Evolutionary conservation across 1,140 invertebrate species (phyloP).

Genomic region (Drosophila burlai): DNA sequence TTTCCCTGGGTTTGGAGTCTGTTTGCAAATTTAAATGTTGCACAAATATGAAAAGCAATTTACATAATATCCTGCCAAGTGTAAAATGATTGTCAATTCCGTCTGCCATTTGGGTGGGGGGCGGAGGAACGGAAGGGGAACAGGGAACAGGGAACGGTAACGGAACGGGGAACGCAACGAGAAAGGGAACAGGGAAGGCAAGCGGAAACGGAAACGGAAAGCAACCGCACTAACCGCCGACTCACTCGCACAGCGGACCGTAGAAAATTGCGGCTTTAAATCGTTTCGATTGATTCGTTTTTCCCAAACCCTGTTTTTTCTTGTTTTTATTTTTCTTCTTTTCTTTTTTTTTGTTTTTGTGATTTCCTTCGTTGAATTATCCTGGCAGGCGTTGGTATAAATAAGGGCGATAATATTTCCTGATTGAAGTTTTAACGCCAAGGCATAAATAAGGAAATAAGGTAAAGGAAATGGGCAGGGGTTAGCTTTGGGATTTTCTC

Average conservation of each 20-base stretch:
- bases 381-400: neutral
- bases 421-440: constrained; percentile 12
- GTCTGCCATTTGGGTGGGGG: constrained; percentile 40
- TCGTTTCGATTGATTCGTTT: constrained; percentile 21
- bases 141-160: neutral
- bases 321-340: neutral
- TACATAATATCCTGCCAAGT: constrained; percentile 83
- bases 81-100: constrained; percentile 83
- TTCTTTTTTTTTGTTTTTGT: neutral
- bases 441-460: constrained; percentile 8
- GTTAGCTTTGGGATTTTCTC: neutral
- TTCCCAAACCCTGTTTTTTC: neutral
- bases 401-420: constrained; percentile 16
- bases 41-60: constrained; percentile 84
- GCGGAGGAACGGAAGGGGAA: constrained; percentile 11
- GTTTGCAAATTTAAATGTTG: constrained; percentile 79
- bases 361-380: neutral
- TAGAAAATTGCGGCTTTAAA: constrained; percentile 33
- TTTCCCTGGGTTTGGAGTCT: constrained; percentile 16
- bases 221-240: constrained; percentile 37
- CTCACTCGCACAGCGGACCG: constrained; percentile 4
- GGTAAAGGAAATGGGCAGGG: neutral
- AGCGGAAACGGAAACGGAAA: constrained; percentile 26
- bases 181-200: neutral
- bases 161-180: neutral